A percentile compares a stretch with the other conserved stretches of the same genome.
These are phyloP conservation scores for Laspeyria flexula DNA, from an alignment of 2,888 invertebrate genomes.

Conservation along the genomic window DNA sequence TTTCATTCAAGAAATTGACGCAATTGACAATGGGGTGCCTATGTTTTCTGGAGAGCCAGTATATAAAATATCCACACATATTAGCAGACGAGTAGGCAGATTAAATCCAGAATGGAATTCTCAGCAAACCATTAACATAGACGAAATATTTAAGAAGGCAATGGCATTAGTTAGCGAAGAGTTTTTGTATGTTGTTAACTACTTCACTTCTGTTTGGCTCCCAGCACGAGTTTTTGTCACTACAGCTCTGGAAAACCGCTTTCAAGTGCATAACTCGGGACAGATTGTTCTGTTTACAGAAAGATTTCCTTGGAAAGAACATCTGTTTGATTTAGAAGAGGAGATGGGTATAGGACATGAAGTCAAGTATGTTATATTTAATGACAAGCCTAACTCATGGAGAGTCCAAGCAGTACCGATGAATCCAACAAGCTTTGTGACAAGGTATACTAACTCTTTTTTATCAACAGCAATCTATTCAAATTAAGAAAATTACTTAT, in stretches of 20 bases:
- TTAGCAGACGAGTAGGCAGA: slow-evolving; percentile 90
- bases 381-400: slow-evolving; percentile 89
- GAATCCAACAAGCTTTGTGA: slow-evolving; percentile 88
- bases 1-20: slow-evolving; percentile 97
- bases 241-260: slow-evolving; percentile 89
- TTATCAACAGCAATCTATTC: too few relatives aligned
- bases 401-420: slow-evolving; percentile 95
- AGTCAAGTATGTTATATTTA: slow-evolving; percentile 91
- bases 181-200: slow-evolving; percentile 89
- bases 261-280: slow-evolving; percentile 90
- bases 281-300: slow-evolving; percentile 91
- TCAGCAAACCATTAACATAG: slow-evolving; percentile 77
- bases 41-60: slow-evolving; percentile 90
- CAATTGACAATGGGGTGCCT: slow-evolving; percentile 98
- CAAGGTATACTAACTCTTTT: too few relatives aligned
- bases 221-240: slow-evolving; percentile 93
- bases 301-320: slow-evolving; percentile 96
- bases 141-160: slow-evolving; percentile 91
- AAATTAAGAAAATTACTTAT: too few relatives aligned
- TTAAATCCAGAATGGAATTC: slow-evolving; percentile 95
- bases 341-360: slow-evolving; percentile 87
- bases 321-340: slow-evolving; percentile 93
- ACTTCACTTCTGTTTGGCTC: slow-evolving; percentile 91
- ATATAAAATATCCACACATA: slow-evolving; percentile 92
- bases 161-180: slow-evolving; percentile 92